phyloP scores from a whole-genome alignment of 2,113 vertebrate species.

The Hystrix cristata region DNA sequence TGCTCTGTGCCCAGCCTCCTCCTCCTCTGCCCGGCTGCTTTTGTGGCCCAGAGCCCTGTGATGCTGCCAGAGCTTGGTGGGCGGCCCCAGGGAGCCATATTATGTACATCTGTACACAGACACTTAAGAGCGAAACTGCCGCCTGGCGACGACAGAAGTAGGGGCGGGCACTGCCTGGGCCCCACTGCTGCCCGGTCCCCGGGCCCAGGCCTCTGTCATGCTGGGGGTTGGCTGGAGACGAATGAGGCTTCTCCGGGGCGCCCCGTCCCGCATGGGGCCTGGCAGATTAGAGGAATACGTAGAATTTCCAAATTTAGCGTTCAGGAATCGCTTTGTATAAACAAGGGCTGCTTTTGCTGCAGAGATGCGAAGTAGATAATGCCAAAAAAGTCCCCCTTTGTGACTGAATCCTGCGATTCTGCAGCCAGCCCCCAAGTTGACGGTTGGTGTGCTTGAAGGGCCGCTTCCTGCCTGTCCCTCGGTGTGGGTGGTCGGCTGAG shows the following conservation, averaged over 20 bases:
- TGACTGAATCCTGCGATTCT: slow-evolving; percentile 90
- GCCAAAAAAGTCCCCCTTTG: slow-evolving; percentile 87
- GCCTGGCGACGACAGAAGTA: neutral
- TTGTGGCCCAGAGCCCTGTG: slow-evolving; percentile 15
- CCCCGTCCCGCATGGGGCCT: slow-evolving; percentile 78
- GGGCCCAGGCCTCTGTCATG: slow-evolving; percentile 64
- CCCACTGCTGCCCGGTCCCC: neutral
- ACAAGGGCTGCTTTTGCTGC: slow-evolving; percentile 89
- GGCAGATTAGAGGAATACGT: slow-evolving; percentile 86
- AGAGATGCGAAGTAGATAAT: slow-evolving; percentile 88
- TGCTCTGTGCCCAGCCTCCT: neutral
- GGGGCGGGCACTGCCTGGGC: neutral
- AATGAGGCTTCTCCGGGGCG: slow-evolving; percentile 75
- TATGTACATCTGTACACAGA: slow-evolving; percentile 27
- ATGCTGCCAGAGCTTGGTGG: neutral
- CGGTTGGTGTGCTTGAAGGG: slow-evolving; percentile 88
- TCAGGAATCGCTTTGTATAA: slow-evolving; percentile 92
- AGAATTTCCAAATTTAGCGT: slow-evolving; percentile 93
- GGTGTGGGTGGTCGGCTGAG: slow-evolving; percentile 96
- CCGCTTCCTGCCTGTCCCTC: slow-evolving; percentile 90
- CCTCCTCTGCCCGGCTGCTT: neutral
- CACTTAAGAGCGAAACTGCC: slow-evolving; percentile 44
- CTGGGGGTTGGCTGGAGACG: slow-evolving; percentile 79
- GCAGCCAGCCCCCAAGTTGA: slow-evolving; percentile 88
- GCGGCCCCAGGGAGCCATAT: slow-evolving; percentile 46